Percentiles rank a stretch among this genome's conserved stretches.
Evolutionary conservation across 2,888 invertebrate genomes (phyloP).

Genomic region (Drosophila pseudotakahashii): DNA sequence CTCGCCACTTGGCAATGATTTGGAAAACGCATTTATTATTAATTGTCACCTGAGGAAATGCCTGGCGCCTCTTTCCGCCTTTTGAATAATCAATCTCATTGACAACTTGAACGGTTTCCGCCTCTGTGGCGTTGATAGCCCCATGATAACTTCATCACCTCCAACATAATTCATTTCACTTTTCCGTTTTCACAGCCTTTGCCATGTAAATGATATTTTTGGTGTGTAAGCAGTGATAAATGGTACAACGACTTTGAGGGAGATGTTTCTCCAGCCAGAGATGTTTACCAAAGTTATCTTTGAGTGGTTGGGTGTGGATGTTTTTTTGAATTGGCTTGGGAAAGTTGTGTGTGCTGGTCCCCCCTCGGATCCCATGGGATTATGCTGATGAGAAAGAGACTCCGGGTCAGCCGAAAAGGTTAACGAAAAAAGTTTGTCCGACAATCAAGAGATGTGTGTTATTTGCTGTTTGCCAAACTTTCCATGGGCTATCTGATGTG

Average conservation of each 20-base stretch:
- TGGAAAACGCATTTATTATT: constrained; percentile 40
- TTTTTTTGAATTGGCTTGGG: constrained; percentile 37
- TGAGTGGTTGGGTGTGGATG: constrained; percentile 27
- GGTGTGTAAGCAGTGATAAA: constrained; percentile 68
- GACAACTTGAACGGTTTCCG: constrained; percentile 51
- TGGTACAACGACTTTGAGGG: constrained; percentile 46
- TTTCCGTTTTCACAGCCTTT: constrained; percentile 39
- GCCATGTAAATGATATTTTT: constrained; percentile 46
- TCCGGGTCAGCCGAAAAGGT: constrained; percentile 50
- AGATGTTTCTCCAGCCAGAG: constrained; percentile 18
- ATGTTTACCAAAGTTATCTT: constrained; percentile 38
- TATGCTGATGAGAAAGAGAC: constrained; percentile 38
- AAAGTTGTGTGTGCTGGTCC: constrained; percentile 48
- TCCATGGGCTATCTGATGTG: constrained; percentile 22
- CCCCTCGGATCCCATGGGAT: constrained; percentile 28
- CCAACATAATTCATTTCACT: constrained; percentile 58
- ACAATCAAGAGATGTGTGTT: constrained; percentile 41
- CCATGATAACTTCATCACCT: constrained; percentile 63
- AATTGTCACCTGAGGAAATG: constrained; percentile 40
- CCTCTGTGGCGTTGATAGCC: constrained; percentile 21
- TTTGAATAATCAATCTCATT: constrained; percentile 72
- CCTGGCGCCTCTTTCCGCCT: constrained; percentile 27
- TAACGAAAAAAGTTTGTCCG: constrained; percentile 50
- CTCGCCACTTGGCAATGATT: neutral
- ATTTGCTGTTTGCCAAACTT: constrained; percentile 40